Base-by-base conservation (phyloP, 2,113 vertebrate species). In the Mesoclemmys tuberculata region DNA sequence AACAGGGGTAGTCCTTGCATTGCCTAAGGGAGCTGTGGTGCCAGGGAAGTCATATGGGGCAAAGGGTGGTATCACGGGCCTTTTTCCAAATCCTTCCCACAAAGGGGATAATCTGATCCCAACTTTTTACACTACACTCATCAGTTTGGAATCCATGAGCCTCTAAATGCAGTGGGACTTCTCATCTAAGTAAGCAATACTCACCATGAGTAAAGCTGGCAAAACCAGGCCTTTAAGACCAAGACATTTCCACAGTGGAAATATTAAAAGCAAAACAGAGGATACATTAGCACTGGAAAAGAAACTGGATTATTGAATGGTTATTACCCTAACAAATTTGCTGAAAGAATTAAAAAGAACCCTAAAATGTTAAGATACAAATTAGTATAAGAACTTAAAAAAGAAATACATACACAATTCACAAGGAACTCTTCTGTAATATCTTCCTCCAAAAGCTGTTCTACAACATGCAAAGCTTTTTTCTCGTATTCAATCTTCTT, bases 401-500 rank as follows among this genome's bases (percentile, higher is more conserved):
- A 68, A 83, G 48, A 38, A 80, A 93, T 18, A 98, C 99, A 14
- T 98, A 99, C 99, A 97, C 98, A 99, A 77, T 99, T 98, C 38
- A 97, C 77, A 84, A 99, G 97, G 92, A 99, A 99, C 77, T 99
- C 99, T 87, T 99, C 99, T 10, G 98, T 96, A 88, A 99, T 98
- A 8, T 97, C 97, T 80, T 99, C 98, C 89, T 99, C 99, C 88
- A 99, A 97, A 29, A 99, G 99, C 3, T 99, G 97, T 97, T 99
- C 99, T 92, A 99, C 99, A 79, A 99, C 85, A 85, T 84, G 90
- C 91, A 99, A 89, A 5, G 99, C 99, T 97, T 98, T 99, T 87
- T 97, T 98, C 91, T 99, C 99, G 97, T 96, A 98, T 54, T 99
- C 99, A 75, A 99, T 95, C 95, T 99, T 99, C 95, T 98, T 98